Evolutionary conservation across 2,888 invertebrate genomes (phyloP).

Genomic region (Hermodice carunculata): DNA sequence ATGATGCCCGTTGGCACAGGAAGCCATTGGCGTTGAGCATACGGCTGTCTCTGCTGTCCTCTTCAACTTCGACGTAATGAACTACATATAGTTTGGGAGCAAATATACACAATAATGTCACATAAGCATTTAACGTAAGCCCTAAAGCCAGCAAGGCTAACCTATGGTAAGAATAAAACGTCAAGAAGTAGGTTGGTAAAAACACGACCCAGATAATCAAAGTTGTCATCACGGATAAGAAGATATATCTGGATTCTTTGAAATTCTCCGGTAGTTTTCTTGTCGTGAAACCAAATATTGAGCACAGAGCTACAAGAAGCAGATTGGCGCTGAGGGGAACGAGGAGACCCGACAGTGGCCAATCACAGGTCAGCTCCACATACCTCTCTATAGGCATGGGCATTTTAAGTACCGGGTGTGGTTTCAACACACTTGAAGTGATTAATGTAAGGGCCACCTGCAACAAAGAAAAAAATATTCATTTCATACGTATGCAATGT

Average conservation of each 20-base stretch:
- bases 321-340: conserved; percentile 43
- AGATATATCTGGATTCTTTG: conserved; percentile 40
- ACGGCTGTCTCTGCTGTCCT: no score
- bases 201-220: conserved; percentile 37
- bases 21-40: no score
- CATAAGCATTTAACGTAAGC: conserved; percentile 27
- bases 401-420: conserved; percentile 1
- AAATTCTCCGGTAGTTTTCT: conserved; percentile 37
- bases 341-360: conserved; percentile 46
- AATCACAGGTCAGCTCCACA: conserved; percentile 50
- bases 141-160: conserved; percentile 30
- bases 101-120: conserved; percentile 27
- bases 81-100: conserved; percentile 34
- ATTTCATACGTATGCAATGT: no score
- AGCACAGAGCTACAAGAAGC: conserved; percentile 26
- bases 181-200: conserved; percentile 30
- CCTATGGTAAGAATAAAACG: conserved; percentile 30
- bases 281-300: conserved; percentile 32
- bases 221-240: conserved; percentile 36
- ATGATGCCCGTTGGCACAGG: no score
- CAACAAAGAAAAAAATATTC: no score
- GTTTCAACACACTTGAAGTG: background rate
- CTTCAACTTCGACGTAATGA: conserved; percentile 14
- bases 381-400: conserved; percentile 40
- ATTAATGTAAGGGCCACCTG: background rate